Conservation (phyloP, 2,888 invertebrate genomes). For the Alloscopus bannaensis region DNA sequence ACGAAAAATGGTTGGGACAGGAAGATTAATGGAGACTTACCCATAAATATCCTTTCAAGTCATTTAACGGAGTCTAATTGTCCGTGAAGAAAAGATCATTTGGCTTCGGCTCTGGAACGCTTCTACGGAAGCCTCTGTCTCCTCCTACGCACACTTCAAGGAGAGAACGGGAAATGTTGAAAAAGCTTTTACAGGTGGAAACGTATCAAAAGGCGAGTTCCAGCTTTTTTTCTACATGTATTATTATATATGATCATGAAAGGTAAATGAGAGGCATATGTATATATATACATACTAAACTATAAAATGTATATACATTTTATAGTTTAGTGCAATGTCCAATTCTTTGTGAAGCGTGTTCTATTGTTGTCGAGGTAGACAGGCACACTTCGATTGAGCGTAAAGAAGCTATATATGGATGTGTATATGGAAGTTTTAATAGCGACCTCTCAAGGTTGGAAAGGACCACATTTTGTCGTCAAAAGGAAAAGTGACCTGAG, state of each 20-base stretch:
- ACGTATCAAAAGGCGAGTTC: conserved; percentile 16
- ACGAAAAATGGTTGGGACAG: conserved; percentile 47
- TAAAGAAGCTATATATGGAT: too few relatives aligned
- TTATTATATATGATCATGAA: too few relatives aligned
- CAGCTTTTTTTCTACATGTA: not conserved
- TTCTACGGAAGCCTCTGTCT: too few relatives aligned
- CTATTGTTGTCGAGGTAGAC: too few relatives aligned
- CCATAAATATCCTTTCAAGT: conserved; percentile 60
- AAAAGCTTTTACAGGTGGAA: conserved; percentile 51
- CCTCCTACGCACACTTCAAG: conserved; percentile 13
- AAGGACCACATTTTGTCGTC: conserved; percentile 32
- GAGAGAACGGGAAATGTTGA: conserved; percentile 39
- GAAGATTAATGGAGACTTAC: conserved; percentile 53
- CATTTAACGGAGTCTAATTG: conserved; percentile 54
- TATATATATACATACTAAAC: too few relatives aligned
- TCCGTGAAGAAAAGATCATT: conserved; percentile 59
- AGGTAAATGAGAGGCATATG: too few relatives aligned
- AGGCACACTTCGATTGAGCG: too few relatives aligned
- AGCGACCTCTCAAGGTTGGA: conserved; percentile 43
- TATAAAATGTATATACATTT: too few relatives aligned
- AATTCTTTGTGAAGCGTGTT: too few relatives aligned
- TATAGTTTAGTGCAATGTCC: too few relatives aligned
- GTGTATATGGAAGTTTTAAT: too few relatives aligned
- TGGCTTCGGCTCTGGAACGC: conserved; percentile 45
- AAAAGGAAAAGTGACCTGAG: too few relatives aligned